Percentiles rank a stretch among this genome's conserved stretches.
phyloP scores from a whole-genome alignment of 2,113 vertebrate genomes.

The Spilogale gracilis region DNA sequence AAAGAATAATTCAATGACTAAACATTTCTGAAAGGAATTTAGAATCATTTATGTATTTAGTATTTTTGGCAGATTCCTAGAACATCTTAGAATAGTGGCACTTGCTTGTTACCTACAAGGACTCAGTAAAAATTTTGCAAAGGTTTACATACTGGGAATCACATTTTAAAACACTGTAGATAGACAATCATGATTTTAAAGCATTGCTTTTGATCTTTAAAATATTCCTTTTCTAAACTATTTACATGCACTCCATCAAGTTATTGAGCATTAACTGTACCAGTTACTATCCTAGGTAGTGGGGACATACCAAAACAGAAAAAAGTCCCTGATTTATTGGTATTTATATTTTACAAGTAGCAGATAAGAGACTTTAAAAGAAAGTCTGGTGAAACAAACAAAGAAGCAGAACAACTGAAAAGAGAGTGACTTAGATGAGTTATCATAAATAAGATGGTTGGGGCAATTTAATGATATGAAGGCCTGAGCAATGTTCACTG shows the following conservation, averaged over 20 bases:
- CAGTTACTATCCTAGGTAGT: not conserved
- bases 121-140: not conserved
- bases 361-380: not conserved
- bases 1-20: slow-evolving; percentile 37
- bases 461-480: not conserved
- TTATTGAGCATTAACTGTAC: not conserved
- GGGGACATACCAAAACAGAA: not conserved
- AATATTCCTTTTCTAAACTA: not conserved
- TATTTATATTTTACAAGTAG: not conserved
- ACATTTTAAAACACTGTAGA: not conserved
- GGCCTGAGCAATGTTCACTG: not conserved
- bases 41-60: not conserved
- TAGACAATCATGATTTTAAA: not conserved
- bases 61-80: not conserved
- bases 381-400: not conserved
- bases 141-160: not conserved
- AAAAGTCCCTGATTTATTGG: not conserved
- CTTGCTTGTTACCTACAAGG: not conserved
- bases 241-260: slow-evolving; percentile 22
- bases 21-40: not conserved
- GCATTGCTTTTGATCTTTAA: not conserved
- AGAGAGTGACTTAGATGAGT: not conserved
- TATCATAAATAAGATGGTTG: not conserved
- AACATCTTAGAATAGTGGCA: not conserved
- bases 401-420: not conserved